Conservation (phyloP, 35 echinoderm and acorn worm species). For the Amphiura filiformis region DNA sequence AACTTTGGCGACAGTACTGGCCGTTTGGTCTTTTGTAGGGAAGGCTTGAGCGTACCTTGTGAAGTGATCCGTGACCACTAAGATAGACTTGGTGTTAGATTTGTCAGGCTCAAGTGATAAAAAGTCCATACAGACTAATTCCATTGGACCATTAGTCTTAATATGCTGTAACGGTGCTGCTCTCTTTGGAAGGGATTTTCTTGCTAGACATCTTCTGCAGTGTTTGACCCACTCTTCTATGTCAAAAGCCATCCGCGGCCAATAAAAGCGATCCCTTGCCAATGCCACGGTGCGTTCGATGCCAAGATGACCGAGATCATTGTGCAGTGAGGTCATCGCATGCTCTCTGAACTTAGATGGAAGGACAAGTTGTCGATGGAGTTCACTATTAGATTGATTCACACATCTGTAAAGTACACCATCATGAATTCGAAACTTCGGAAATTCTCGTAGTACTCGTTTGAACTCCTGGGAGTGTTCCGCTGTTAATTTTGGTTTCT, state of each 20-base stretch:
- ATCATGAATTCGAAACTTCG: slow-evolving; percentile 16
- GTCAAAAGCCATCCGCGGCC: slow-evolving; percentile 35
- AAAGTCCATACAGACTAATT: slow-evolving; percentile 68
- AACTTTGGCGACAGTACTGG: slow-evolving; percentile 45
- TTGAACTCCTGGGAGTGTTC: neutral
- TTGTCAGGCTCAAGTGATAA: slow-evolving; percentile 26
- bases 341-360: neutral
- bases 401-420: slow-evolving; percentile 12
- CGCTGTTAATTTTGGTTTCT: slow-evolving; percentile 19
- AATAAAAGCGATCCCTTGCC: slow-evolving; percentile 50
- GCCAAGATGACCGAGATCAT: slow-evolving; percentile 61
- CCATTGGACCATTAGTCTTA: slow-evolving; percentile 45
- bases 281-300: slow-evolving; percentile 3
- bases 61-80: slow-evolving; percentile 62
- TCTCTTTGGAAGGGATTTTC: neutral
- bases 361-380: slow-evolving; percentile 30
- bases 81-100: slow-evolving; percentile 36
- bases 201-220: slow-evolving; percentile 17
- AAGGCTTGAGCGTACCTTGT: slow-evolving; percentile 56
- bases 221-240: slow-evolving; percentile 39
- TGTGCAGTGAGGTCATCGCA: slow-evolving; percentile 33
- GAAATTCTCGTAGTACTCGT: slow-evolving; percentile 40
- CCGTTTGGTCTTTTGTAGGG: slow-evolving; percentile 53
- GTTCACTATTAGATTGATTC: slow-evolving; percentile 2
- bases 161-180: slow-evolving; percentile 48